A percentile compares a stretch with the other conserved stretches of the same genome.
phyloP scores from a whole-genome alignment of 2,888 invertebrate species.

The Ophion slaviceki region DNA sequence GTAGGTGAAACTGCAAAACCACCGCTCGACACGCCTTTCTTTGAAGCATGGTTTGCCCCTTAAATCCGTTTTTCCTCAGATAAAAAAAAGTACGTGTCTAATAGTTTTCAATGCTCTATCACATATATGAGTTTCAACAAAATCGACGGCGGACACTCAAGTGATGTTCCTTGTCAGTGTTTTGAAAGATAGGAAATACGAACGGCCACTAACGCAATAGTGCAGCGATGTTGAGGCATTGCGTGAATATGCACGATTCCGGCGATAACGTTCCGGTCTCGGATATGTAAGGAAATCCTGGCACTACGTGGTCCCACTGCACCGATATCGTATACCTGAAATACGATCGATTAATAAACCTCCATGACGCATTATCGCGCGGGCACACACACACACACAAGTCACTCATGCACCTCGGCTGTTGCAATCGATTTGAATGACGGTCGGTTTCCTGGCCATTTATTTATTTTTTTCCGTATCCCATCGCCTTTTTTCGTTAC shows the following conservation, averaged over 20 bases:
- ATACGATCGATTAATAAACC: constrained; percentile 71
- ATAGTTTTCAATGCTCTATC: no score
- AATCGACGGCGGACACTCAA: no score
- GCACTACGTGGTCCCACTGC: constrained; percentile 84
- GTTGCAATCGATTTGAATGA: constrained; percentile 22
- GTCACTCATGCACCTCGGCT: constrained; percentile 1
- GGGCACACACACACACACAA: constrained; percentile 9
- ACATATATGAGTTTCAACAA: no score
- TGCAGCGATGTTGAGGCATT: constrained; percentile 86
- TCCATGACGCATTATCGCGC: constrained; percentile 67
- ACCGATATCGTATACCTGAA: constrained; percentile 84
- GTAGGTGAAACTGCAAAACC: no score
- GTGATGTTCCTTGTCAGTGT: no score
- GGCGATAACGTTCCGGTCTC: constrained; percentile 86
- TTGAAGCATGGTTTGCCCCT: no score
- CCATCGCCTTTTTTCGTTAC: not conserved
- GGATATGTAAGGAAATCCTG: constrained; percentile 86
- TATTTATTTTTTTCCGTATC: not conserved
- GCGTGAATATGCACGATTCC: constrained; percentile 87
- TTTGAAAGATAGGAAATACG: not conserved
- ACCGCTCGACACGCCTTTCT: no score
- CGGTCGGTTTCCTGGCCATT: constrained; percentile 22
- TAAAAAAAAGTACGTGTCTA: no score
- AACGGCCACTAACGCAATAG: constrained; percentile 82
- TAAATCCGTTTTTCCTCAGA: no score